Evolutionary conservation across 2,888 invertebrate species (phyloP), one percentile per base, ranked within the genome.

Genomic region (Apeira syringaria): DNA sequence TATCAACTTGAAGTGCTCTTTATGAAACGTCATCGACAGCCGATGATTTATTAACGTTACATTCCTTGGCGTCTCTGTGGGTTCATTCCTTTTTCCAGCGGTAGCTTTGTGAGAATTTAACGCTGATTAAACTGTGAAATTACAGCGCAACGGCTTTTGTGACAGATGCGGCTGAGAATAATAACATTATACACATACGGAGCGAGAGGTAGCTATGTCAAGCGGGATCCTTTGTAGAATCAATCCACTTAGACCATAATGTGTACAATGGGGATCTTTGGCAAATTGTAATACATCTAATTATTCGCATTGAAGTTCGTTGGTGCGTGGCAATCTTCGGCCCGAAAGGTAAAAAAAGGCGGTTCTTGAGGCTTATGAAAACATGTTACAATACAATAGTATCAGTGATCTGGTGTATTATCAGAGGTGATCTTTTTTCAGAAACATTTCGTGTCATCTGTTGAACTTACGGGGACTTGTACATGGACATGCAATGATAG

Each of bases 51-150:
- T 85, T 70, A 64, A 59, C 60, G 60, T 58, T 47, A 70, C 61
- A 88, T 83, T 82, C 79, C 73, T 74, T 56, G 63, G 65, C 58
- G 65, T 74, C 65, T 66, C 69, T 59, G 65, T 65, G 69, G 75
- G 61, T 58, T 64, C 66, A 65, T 68, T 68, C 55, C 51, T 64
- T 80, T 80, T 78, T 59, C 56, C 50, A 43, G 83, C 84, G 84
- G 86, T 75, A 74, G 74, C 73, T 79, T 68, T 85, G 76, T 77
- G 69, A 73, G 73, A 80, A 88, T 89, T 89, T 88, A 89, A 89
- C 89, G 89, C 88, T 89, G 86, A 89, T 89, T 89, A 89, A 87
- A 89, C 88, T 89, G 88, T 89, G 86, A 89, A 89, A 89, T 89
- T 87, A 84, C 79, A 54, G 81, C 80, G 79, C 79, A 82, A 80